Percentiles rank a stretch among this genome's conserved stretches.
phyloP scores from a whole-genome alignment of 2,797 vertebrate genomes.

The Anomalospiza imberbis region DNA sequence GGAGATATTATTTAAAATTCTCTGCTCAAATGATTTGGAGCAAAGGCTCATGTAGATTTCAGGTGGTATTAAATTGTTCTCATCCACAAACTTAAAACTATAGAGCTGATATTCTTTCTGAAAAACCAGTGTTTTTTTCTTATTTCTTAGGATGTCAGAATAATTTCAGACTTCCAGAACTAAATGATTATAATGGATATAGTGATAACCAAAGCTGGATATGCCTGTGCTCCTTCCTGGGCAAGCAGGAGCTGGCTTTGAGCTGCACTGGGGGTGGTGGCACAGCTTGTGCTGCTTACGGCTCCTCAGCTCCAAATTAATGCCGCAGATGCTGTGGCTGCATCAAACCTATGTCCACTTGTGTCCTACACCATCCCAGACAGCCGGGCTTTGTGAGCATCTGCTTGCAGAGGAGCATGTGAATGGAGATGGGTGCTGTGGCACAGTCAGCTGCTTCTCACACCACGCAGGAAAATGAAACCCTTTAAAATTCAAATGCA shows the following conservation, averaged over 20 bases:
- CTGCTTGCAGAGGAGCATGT: neutral
- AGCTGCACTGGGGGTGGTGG: neutral
- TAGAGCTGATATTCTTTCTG: neutral
- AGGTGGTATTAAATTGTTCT: neutral
- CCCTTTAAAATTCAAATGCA: neutral
- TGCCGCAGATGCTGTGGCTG: neutral
- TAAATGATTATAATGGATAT: rapidly evolving
- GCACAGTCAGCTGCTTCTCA: neutral
- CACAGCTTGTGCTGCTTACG: neutral
- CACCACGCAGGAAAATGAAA: neutral
- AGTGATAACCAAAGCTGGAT: neutral
- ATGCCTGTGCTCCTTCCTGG: neutral
- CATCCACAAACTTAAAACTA: neutral
- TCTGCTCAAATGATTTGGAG: neutral
- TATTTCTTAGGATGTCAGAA: neutral
- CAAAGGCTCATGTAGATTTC: neutral
- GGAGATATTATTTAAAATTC: neutral
- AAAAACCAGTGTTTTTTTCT: rapidly evolving
- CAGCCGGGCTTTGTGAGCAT: neutral
- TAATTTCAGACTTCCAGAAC: neutral
- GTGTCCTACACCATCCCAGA: neutral
- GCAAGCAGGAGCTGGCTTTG: rapidly evolving
- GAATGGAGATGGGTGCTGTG: neutral
- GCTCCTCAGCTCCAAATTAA: neutral
- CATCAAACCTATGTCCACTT: neutral